A percentile compares a stretch with the other conserved stretches of the same genome.
These are phyloP conservation scores for Dasypus novemcinctus DNA, from an alignment of 2,113 vertebrate species.

Conservation along the genomic window DNA sequence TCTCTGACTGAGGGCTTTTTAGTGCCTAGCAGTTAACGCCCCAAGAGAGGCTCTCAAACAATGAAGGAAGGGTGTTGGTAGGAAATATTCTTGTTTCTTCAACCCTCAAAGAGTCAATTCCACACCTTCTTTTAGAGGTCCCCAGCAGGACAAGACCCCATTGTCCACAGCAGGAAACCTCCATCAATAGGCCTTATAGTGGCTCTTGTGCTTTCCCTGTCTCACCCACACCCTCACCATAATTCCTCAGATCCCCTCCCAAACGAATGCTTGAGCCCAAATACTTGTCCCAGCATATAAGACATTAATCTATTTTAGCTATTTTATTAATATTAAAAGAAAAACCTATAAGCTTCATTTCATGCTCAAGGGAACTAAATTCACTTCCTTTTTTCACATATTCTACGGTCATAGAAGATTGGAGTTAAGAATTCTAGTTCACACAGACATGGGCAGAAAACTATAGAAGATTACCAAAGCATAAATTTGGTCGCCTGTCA, in stretches of 20 bases:
- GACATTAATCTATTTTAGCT: neutral
- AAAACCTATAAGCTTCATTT: neutral
- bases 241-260: neutral
- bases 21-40: neutral
- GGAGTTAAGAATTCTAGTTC: neutral
- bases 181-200: accelerated
- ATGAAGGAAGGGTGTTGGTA: neutral
- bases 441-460: neutral
- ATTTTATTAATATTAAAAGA: neutral
- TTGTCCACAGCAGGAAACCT: neutral
- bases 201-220: neutral
- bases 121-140: neutral
- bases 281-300: neutral
- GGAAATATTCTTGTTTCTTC: neutral
- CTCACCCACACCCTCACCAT: accelerated
- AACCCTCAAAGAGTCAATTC: too few species aligned
- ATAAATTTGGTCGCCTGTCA: neutral
- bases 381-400: neutral
- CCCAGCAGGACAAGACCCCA: neutral
- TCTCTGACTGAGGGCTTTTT: neutral
- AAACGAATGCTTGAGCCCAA: neutral
- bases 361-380: neutral
- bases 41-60: neutral
- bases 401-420: neutral
- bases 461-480: neutral